Base-by-base conservation (phyloP, 2,797 vertebrate genomes). In the Sciurus carolinensis region DNA sequence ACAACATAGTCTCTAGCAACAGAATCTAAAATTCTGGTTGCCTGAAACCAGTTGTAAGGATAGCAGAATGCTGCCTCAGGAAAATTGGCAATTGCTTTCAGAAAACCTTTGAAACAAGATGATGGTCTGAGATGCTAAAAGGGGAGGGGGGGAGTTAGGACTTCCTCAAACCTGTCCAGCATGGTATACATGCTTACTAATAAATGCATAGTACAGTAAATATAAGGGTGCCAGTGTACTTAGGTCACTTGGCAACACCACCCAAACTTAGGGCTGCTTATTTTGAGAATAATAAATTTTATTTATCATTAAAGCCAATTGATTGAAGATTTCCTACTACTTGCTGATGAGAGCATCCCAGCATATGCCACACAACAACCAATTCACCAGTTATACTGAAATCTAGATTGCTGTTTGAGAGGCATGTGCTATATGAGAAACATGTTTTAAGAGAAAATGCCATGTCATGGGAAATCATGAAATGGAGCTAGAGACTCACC, bases 211-310 rank as follows among this genome's bases (percentile, higher is more conserved):
- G 18, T 36, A 36, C 33, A 59, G 2, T 73, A 33, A 62, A 42
- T 71, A 20, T 36, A 66, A 24, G 4, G 13, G 15, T 79, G 2
- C 71, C 42, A 18, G 10, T 69, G 8, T 50, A 57, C 33, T 91
- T 76, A 79, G 7, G 11, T 57, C 39, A 87, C 62, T 92, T 88
- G 88, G 62, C 33, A 91, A 20, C 1, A 62, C 6, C 12, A 66
- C 30, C 15, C 17, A 67, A 90, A 2, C 1, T 36, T 22, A 7
- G 6, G 20, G 12, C 6, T 81, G 36, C 50, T 77, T 89, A 47
- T 81, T 95, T 79, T 92, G n/a, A 92, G 6, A 86, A 66, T 28
- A 94, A 66, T 67, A 54, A 1, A 47, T 71, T 82, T 91, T 69
- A 62, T 52, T 42, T 84, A 71, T 80, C 67, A 42, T 66, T 44